A percentile compares a stretch with the other conserved stretches of the same genome.
phyloP scores from a whole-genome alignment of 2,113 vertebrate species.

The Hypomesus transpacificus region DNA sequence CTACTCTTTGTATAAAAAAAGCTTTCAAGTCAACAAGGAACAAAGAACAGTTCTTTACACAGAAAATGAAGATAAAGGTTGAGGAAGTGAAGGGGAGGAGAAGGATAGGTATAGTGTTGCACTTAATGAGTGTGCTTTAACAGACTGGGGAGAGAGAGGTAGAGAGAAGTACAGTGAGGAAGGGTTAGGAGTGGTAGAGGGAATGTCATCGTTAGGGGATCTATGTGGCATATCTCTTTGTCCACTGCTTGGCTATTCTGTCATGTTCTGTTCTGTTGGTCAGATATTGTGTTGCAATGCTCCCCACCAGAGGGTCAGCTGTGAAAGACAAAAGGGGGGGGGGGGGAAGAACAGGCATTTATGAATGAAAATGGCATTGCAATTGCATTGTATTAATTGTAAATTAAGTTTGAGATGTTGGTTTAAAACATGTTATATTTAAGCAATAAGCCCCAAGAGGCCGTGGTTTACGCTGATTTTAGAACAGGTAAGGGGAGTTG shows the following conservation, averaged over 20 bases:
- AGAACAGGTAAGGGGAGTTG: too few species aligned
- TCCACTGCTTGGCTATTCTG: conserved; percentile 88
- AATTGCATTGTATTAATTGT: neutral
- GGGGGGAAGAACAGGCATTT: neutral
- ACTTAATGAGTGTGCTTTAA: conserved; percentile 72
- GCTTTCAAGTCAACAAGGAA: conserved; percentile 90
- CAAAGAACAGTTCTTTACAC: conserved; percentile 62
- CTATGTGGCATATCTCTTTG: conserved; percentile 86
- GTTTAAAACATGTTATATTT: too few species aligned
- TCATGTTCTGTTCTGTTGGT: conserved; percentile 88
- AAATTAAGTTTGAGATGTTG: too few species aligned
- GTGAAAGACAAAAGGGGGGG: neutral
- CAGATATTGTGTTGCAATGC: conserved; percentile 86
- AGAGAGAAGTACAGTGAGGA: neutral
- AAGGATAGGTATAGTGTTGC: conserved; percentile 79
- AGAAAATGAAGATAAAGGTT: conserved; percentile 11
- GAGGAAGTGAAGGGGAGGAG: conserved; percentile 54
- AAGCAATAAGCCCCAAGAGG: too few species aligned
- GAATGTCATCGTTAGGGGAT: neutral
- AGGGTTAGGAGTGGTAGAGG: neutral
- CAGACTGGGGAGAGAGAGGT: conserved; percentile 49
- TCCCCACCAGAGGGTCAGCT: conserved; percentile 79
- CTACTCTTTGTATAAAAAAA: conserved; percentile 77
- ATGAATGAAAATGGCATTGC: neutral
- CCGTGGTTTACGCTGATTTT: too few species aligned